Evolutionary conservation across 2,113 vertebrate genomes (phyloP), one percentile per base, ranked within the genome.

Genomic region (Aspiorhynchus laticeps): DNA sequence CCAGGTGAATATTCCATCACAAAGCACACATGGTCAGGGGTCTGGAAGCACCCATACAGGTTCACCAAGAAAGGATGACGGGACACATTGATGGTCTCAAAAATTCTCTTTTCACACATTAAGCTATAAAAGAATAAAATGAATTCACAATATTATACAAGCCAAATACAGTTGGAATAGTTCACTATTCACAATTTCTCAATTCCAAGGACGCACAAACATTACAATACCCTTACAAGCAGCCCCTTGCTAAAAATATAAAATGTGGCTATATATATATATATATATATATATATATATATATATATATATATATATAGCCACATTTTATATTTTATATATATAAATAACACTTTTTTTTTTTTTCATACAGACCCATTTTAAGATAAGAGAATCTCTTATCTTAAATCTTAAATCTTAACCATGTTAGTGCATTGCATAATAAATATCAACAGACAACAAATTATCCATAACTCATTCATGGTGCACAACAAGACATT

Each of bases 101-200:
- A 97, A 91, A 99, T 98, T 91, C 97, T 91, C 93, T 98, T 99
- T 95, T 99, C 98, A 17, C 97, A 97, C 95, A 98, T 97, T 51
- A 99, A 93, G 91, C 98, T 99, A 28, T 31, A 46, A 7, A n/a
- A 65, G 59, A 33, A 87, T 5, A 11, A 67, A 15, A 73, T 53
- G 0, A 81, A 65, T 28, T 41, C 9, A 67, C 53, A 46, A 0
- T 26, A 86, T n/a, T 65, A 51, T 43, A 53, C 5, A 73, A 21
- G 46, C 21, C 9, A 51, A 31, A 48, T 12, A 65, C 19, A 59
- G 48, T 1, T 56, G 9, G 33, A 75, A n/a, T 5, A 3, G 38
- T 75, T 41, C 12, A 14, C 38, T 56, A 21, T 24, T 56, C 14
- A 51, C 48, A 51, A 17, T 17, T 51, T 51, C 48, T 51, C 3